A percentile compares a stretch with the other conserved stretches of the same genome.
phyloP scores from a whole-genome alignment of 37 sponge, comb jelly and placozoan species.

The Beroe forskalii region DNA sequence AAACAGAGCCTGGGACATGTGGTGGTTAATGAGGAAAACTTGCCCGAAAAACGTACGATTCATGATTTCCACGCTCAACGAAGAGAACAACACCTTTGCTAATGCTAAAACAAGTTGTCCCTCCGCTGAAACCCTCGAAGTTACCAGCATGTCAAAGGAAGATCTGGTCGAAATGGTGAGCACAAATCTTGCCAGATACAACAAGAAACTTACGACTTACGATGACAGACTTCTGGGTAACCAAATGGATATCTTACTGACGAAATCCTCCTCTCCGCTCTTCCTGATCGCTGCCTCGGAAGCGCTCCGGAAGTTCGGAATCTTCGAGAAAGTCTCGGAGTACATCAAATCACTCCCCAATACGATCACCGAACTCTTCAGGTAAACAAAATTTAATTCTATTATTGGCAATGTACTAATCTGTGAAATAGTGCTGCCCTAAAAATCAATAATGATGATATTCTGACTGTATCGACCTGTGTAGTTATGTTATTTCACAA shows the following conservation, averaged over 20 bases:
- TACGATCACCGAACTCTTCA: neutral
- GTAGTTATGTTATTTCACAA: no score
- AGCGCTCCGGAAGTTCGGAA: constrained; percentile 50
- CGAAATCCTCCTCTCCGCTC: constrained; percentile 37
- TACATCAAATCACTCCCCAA: neutral
- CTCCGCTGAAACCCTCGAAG: neutral
- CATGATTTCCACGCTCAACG: constrained; percentile 39
- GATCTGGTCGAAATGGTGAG: constrained; percentile 51
- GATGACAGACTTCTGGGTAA: constrained; percentile 43
- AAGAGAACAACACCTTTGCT: neutral
- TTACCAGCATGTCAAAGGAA: neutral
- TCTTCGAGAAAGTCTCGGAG: constrained; percentile 17
- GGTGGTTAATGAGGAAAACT: constrained; percentile 13
- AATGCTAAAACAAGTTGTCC: neutral
- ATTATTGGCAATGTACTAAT: no score
- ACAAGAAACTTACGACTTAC: constrained; percentile 28
- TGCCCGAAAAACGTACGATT: neutral
- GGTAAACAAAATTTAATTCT: no score
- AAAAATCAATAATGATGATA: no score
- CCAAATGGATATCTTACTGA: constrained; percentile 32
- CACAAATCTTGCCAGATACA: constrained; percentile 28
- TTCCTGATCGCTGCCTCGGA: constrained; percentile 49
- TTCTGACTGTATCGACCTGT: no score
- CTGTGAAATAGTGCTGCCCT: no score
- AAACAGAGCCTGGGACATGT: constrained; percentile 45